A percentile compares a stretch with the other conserved stretches of the same genome.
These are phyloP conservation scores for Tenebrosternarchus preto DNA, from an alignment of 2,113 vertebrate genomes.

Conservation along the genomic window DNA sequence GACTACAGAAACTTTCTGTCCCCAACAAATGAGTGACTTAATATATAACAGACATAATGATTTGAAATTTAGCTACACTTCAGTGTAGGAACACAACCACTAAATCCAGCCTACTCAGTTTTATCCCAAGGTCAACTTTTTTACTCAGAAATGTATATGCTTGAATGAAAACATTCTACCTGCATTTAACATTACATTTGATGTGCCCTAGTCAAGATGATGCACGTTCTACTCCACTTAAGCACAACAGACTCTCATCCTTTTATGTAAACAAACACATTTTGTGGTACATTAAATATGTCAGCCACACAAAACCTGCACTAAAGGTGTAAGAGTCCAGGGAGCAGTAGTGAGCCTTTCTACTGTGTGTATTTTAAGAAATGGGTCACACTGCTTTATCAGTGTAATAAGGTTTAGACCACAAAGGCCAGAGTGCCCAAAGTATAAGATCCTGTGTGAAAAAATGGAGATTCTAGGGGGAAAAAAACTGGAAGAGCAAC, in stretches of 20 bases:
- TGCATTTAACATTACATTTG: too few relatives aligned
- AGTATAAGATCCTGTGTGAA: neutral
- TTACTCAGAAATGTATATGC: too few relatives aligned
- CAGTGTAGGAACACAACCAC: too few relatives aligned
- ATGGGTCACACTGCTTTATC: conserved; percentile 6
- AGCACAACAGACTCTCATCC: conserved; percentile 11
- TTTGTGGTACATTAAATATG: neutral
- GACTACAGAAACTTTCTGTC: too few relatives aligned
- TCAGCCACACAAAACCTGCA: neutral
- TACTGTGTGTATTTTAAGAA: conserved; percentile 17
- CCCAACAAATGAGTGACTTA: too few relatives aligned
- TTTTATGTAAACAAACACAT: conserved; percentile 15
- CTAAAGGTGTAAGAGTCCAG: neutral
- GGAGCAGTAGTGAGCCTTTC: neutral
- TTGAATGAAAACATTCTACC: too few relatives aligned
- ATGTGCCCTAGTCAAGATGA: too few relatives aligned
- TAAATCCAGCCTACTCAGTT: too few relatives aligned
- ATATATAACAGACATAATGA: too few relatives aligned
- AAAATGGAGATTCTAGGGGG: neutral
- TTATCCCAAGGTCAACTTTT: too few relatives aligned
- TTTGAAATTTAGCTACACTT: too few relatives aligned
- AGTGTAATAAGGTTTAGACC: neutral
- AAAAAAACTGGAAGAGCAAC: conserved; percentile 14
- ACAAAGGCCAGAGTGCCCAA: neutral
- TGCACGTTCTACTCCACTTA: neutral